These are phyloP conservation scores for Haplotaxodon microlepis DNA, from an alignment of 2,113 vertebrate species.

Conservation along the genomic window DNA sequence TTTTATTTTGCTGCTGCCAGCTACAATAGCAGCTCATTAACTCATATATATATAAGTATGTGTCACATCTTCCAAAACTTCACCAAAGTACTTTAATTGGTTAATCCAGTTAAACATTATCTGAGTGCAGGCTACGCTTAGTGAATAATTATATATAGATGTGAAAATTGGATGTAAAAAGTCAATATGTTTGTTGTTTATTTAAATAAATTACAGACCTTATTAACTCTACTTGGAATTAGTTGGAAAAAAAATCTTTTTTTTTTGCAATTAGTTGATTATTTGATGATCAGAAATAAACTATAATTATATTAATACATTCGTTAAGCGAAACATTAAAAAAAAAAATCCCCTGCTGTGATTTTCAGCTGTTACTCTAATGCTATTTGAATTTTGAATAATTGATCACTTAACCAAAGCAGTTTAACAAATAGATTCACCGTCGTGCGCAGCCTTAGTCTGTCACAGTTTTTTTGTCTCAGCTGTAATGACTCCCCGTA, in stretches of 20 bases:
- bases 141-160: neutral
- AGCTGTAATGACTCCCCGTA: neutral
- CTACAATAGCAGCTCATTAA: neutral
- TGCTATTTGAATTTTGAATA: neutral
- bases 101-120: neutral
- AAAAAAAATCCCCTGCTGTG: neutral
- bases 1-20: neutral
- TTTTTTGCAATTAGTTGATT: neutral
- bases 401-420: neutral
- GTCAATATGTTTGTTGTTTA: neutral
- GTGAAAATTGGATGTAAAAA: neutral
- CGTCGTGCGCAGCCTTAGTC: accelerated
- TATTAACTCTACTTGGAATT: neutral
- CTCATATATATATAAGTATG: neutral
- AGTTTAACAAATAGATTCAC: neutral
- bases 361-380: neutral
- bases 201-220: neutral
- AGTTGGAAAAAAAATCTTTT: neutral
- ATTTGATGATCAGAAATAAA: neutral
- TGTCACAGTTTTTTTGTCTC: neutral
- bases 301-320: neutral
- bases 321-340: accelerated
- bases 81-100: neutral
- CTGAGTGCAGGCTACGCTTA: accelerated
- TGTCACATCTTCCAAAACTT: neutral